These are phyloP conservation scores for Neodiprion lecontei DNA, from an alignment of 1,140 invertebrate genomes.

Conservation along the genomic window DNA sequence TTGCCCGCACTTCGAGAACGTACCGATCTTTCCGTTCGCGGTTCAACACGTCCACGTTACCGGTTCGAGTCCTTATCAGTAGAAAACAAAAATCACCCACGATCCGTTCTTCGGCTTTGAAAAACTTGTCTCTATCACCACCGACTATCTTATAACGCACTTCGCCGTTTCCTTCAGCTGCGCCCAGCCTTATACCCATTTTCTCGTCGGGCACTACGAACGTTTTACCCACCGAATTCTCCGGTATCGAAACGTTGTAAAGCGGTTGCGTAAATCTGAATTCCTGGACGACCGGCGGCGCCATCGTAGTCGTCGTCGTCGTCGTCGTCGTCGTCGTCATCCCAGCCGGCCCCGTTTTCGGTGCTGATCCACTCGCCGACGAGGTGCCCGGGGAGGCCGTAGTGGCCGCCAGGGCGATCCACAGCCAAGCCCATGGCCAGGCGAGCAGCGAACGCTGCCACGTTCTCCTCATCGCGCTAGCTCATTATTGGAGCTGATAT, in stretches of 20 bases:
- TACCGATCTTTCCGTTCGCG: slow-evolving; percentile 88
- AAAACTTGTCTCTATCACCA: slow-evolving; percentile 88
- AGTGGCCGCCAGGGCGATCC: slow-evolving; percentile 49
- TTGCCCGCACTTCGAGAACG: slow-evolving; percentile 81
- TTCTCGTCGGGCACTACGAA: slow-evolving; percentile 71
- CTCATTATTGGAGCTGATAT: slow-evolving; percentile 47
- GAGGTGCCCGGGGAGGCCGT: slow-evolving; percentile 28
- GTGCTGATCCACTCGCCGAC: slow-evolving; percentile 11
- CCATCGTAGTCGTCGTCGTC: slow-evolving; percentile 28
- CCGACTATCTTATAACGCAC: slow-evolving; percentile 83
- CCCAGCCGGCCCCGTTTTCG: slow-evolving; percentile 12
- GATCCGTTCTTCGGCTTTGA: slow-evolving; percentile 86
- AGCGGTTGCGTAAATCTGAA: slow-evolving; percentile 74
- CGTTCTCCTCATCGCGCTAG: slow-evolving; percentile 57
- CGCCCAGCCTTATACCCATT: slow-evolving; percentile 71
- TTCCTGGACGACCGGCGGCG: slow-evolving; percentile 34
- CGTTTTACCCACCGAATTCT: slow-evolving; percentile 89
- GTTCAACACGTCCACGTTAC: slow-evolving; percentile 85
- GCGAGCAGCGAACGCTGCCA: slow-evolving; percentile 52
- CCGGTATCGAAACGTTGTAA: slow-evolving; percentile 92
- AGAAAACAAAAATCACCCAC: slow-evolving; percentile 96
- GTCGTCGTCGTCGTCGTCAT: slow-evolving; percentile 20
- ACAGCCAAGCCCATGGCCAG: slow-evolving; percentile 57
- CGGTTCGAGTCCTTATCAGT: slow-evolving; percentile 83
- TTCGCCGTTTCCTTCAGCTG: slow-evolving; percentile 64